Percentiles rank a stretch among this genome's conserved stretches.
Evolutionary conservation across 1,140 invertebrate species (phyloP).

Genomic region (Drosophila kohkoa): DNA sequence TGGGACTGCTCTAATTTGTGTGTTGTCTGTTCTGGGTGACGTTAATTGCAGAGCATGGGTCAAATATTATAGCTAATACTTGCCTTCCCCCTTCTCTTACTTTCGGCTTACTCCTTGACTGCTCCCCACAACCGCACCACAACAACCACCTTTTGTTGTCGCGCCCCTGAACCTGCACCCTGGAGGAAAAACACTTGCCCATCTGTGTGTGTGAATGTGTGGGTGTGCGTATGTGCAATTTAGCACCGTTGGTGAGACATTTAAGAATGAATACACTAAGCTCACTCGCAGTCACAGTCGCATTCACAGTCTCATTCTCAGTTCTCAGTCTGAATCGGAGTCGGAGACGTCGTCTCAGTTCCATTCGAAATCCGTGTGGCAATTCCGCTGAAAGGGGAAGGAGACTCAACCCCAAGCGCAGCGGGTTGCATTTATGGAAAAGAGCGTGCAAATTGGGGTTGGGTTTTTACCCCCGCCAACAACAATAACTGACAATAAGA

Average conservation of each 20-base stretch:
- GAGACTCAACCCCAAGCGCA: slow-evolving; percentile 43
- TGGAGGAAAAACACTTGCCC: slow-evolving; percentile 36
- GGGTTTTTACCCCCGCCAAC: slow-evolving; percentile 23
- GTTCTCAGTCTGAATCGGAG: not conserved
- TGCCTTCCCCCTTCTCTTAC: slow-evolving; percentile 1
- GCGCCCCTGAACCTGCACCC: slow-evolving; percentile 27
- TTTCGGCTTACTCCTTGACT: not conserved
- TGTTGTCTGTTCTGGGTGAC: slow-evolving; percentile 71
- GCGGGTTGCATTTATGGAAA: slow-evolving; percentile 69
- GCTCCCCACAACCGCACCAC: not conserved
- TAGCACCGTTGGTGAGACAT: slow-evolving; percentile 69
- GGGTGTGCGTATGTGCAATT: slow-evolving; percentile 63
- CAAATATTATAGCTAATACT: slow-evolving; percentile 77
- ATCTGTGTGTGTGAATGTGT: not conserved
- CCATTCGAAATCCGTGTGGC: slow-evolving; percentile 20
- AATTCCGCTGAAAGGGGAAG: slow-evolving; percentile 27
- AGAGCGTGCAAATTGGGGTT: slow-evolving; percentile 80
- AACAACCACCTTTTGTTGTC: slow-evolving; percentile 8
- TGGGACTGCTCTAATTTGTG: slow-evolving; percentile 60
- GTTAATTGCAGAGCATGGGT: slow-evolving; percentile 78
- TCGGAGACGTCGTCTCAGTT: not conserved
- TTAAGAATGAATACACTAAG: slow-evolving; percentile 60
- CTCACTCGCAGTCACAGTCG: slow-evolving; percentile 12
- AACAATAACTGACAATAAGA: slow-evolving; percentile 82
- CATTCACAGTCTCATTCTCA: not conserved